Evolutionary conservation across 2,888 invertebrate genomes (phyloP).

Genomic region (Zonitis immaculata): DNA sequence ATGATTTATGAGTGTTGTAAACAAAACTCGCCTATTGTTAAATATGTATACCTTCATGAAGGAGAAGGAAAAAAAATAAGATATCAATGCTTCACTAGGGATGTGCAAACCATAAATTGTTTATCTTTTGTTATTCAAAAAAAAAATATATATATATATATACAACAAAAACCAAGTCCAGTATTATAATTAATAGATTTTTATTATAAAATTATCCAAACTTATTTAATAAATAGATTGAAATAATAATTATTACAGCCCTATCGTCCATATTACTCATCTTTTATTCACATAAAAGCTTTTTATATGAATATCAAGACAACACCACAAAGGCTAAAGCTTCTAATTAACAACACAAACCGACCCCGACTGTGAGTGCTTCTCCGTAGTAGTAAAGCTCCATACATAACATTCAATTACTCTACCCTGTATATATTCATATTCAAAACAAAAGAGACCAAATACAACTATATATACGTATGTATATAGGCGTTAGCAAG

Average conservation of each 20-base stretch:
- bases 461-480: neutral
- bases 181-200: too few species aligned
- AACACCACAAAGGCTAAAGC: slow-evolving; percentile 6
- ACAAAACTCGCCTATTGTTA: neutral
- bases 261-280: neutral
- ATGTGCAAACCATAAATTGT: neutral
- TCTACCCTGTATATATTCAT: neutral
- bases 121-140: too few species aligned
- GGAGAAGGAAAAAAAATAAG: too few species aligned
- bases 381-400: neutral
- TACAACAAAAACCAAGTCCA: too few species aligned
- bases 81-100: neutral
- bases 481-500: slow-evolving; percentile 4
- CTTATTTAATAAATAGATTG: neutral
- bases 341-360: slow-evolving; percentile 7
- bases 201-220: too few species aligned
- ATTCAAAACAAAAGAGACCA: slow-evolving; percentile 6
- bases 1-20: neutral
- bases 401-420: slow-evolving; percentile 3
- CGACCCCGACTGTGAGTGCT: neutral
- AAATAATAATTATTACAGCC: neutral
- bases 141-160: too few species aligned
- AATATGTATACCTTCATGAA: neutral
- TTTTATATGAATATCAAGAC: slow-evolving; percentile 3
- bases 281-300: slow-evolving; percentile 2